These are phyloP conservation scores for Sus scrofa DNA, from an alignment of 2,113 vertebrate species.

Conservation along the genomic window DNA sequence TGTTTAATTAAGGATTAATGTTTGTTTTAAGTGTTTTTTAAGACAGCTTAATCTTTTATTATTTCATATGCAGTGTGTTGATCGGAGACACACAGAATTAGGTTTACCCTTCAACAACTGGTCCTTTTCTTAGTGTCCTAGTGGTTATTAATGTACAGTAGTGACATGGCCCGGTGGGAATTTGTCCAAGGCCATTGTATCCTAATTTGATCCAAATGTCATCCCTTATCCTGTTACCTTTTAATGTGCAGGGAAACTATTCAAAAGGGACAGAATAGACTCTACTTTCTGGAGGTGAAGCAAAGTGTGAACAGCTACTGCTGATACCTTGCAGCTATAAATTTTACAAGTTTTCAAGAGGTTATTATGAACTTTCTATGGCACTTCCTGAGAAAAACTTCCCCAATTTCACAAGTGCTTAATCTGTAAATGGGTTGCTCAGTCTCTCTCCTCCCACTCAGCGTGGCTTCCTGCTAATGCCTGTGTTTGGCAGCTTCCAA, in stretches of 20 bases:
- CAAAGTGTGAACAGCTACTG: neutral
- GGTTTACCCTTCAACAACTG: neutral
- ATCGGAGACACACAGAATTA: neutral
- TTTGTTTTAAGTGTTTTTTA: neutral
- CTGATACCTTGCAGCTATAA: neutral
- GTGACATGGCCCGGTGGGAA: neutral
- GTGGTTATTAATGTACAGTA: neutral
- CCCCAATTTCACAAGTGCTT: neutral
- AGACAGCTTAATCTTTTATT: neutral
- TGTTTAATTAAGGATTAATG: neutral
- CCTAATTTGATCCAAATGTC: neutral
- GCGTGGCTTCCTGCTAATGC: slow-evolving; percentile 53
- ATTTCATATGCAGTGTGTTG: neutral
- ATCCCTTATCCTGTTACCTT: neutral
- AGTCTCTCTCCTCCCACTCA: slow-evolving; percentile 56
- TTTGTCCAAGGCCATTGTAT: neutral
- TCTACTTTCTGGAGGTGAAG: neutral
- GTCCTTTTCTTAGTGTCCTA: neutral
- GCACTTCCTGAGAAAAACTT: slow-evolving; percentile 7
- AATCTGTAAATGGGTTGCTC: slow-evolving; percentile 31
- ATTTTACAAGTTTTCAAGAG: neutral
- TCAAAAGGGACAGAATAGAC: neutral
- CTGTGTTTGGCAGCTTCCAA: slow-evolving; percentile 54
- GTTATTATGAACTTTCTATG: neutral
- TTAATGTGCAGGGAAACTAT: neutral